These are phyloP conservation scores for Subacronicta megacephala DNA, from an alignment of 2,888 invertebrate species.

Conservation along the genomic window DNA sequence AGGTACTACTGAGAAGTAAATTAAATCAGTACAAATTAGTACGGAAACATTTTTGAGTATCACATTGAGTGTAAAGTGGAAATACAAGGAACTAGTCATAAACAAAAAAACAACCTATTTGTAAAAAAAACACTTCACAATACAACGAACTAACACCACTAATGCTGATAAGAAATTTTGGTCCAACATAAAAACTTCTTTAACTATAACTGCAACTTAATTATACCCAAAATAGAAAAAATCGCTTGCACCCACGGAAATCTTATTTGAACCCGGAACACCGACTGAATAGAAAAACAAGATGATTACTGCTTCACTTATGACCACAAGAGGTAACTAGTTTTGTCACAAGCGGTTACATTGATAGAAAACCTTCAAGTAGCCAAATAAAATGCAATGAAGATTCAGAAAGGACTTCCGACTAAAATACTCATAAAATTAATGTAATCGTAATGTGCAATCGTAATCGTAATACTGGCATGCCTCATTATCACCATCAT, in stretches of 20 bases:
- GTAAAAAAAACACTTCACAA: slow-evolving; percentile 15
- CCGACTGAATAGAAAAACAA: not conserved
- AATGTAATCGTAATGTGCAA: too few species aligned
- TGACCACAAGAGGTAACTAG: not conserved
- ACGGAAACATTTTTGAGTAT: not conserved
- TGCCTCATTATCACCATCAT: too few species aligned
- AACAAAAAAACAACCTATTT: not conserved
- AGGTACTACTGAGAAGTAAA: too few species aligned
- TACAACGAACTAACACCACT: not conserved
- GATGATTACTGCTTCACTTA: not conserved
- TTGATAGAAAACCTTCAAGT: not conserved
- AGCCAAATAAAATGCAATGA: not conserved
- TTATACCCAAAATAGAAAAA: too few species aligned
- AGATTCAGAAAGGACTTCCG: not conserved
- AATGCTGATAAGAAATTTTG: not conserved
- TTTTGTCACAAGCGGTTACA: not conserved
- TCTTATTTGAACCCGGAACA: not conserved
- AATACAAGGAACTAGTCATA: slow-evolving; percentile 21
- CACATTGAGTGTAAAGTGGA: slow-evolving; percentile 3
- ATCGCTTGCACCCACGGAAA: too few species aligned
- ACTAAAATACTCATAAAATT: not conserved
- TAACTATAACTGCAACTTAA: too few species aligned
- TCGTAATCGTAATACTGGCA: too few species aligned
- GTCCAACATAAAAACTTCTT: not conserved
- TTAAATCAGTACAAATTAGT: too few species aligned